Evolutionary conservation across 2,113 vertebrate genomes (phyloP).

Genomic region (Chroicocephalus ridibundus): DNA sequence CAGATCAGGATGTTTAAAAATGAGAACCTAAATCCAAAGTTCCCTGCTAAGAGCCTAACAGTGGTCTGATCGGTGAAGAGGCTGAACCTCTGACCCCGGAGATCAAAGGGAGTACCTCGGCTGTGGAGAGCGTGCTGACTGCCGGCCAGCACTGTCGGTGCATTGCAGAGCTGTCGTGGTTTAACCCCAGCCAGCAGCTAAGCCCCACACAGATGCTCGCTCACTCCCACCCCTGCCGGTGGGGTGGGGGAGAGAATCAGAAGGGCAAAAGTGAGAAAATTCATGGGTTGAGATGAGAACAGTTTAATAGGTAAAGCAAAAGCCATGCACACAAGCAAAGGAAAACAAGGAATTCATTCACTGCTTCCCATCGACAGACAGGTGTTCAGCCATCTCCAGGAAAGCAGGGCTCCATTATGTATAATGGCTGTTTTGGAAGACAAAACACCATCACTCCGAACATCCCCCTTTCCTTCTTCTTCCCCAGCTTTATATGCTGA

Average conservation of each 20-base stretch:
- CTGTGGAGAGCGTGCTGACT: not conserved
- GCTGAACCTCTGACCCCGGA: not conserved
- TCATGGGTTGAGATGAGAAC: not conserved
- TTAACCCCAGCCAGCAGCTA: not conserved
- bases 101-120: not conserved
- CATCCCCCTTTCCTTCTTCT: not conserved
- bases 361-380: not conserved
- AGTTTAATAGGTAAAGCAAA: not conserved
- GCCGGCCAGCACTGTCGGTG: not conserved
- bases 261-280: not conserved
- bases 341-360: not conserved
- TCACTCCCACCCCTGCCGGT: not conserved
- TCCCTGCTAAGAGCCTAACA: not conserved
- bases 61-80: rapidly evolving
- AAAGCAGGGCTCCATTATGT: not conserved
- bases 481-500: not conserved
- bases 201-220: not conserved
- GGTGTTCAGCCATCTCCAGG: not conserved
- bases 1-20: not conserved
- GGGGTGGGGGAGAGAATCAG: not conserved
- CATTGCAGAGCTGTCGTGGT: not conserved
- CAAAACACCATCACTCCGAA: not conserved
- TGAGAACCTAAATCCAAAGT: not conserved
- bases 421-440: not conserved
- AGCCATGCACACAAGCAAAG: not conserved